These are phyloP conservation scores for Notolabrus celidotus DNA, from an alignment of 2,797 vertebrate genomes.

Conservation along the genomic window DNA sequence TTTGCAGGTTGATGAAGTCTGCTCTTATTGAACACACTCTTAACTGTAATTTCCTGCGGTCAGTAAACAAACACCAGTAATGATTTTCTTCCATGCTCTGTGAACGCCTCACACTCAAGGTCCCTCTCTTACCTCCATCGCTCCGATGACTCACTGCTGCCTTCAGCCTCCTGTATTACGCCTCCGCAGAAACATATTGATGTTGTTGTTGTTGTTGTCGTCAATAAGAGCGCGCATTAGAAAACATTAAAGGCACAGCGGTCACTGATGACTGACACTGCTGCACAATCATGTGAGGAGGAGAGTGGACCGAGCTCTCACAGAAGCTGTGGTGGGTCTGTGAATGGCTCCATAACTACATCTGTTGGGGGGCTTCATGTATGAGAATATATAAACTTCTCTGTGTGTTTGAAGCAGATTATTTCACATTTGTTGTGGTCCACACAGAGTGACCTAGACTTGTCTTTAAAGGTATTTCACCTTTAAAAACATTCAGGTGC, in stretches of 20 bases:
- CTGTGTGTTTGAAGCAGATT: too few species aligned
- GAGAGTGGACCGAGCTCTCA: constrained; percentile 10
- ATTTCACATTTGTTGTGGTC: too few species aligned
- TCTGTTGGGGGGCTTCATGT: too few species aligned
- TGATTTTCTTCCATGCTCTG: neutral
- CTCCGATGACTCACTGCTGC: constrained; percentile 38
- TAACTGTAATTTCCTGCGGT: too few species aligned
- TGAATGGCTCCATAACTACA: too few species aligned
- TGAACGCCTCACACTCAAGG: neutral
- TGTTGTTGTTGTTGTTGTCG: constrained; percentile 27
- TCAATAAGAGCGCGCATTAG: constrained; percentile 45
- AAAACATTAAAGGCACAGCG: constrained; percentile 41
- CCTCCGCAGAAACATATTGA: neutral
- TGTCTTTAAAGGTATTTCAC: too few species aligned
- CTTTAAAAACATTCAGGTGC: too few species aligned
- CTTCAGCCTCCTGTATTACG: constrained; percentile 22
- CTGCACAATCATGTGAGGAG: constrained; percentile 6
- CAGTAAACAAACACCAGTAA: neutral
- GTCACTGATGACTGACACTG: constrained; percentile 45
- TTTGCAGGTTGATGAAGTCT: too few species aligned
- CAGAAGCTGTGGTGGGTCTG: too few species aligned
- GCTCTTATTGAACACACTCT: too few species aligned
- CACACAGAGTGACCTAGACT: too few species aligned
- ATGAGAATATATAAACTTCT: too few species aligned
- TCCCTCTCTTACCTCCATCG: constrained; percentile 20